Base-by-base conservation (phyloP, 2,797 vertebrate species). In the Cirrhinus mrigala region DNA sequence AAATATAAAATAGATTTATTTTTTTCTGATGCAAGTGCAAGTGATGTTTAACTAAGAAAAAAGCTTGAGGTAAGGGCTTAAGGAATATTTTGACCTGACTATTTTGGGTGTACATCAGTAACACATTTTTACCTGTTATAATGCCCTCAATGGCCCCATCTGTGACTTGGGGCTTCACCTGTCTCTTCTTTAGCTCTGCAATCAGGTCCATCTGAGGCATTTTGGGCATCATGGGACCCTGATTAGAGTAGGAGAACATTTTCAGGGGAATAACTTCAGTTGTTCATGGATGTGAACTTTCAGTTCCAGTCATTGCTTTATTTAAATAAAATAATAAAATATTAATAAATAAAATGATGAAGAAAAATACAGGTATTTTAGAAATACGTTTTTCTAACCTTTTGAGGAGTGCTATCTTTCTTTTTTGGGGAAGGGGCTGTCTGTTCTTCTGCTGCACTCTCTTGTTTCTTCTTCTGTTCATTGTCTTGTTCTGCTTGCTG, bases 91-190 rank as follows among this genome's bases (percentile, higher is more conserved):
- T 46, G 46, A 40, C 1, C 37, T 56, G 9, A 27, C 14, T 60
- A 56, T 24, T 78, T 78, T 27, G 71, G 16, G n/a, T 82, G 22
- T 4, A 9, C 4, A 18, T 74, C 2, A 10, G 16, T 29, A 33
- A n/a, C 5, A 27, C 8, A 3, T 66, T 40, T 90, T 90, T 90
- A 98, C 97, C 97, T 94, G 98, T 99, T 92, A 99, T 99, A 85
- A 99, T 99, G 85, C 97, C 98, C 87, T 99, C 98, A 6, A 99
- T 96, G 85, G 97, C 97, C 2, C 98, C 98, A 0, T 99, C 98
- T 66, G 98, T 98, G 24, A 99, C 97, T 80, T 97, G 97, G 0
- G 98, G 96, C 89, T 98, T 99, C 89, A 96, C 95, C 95, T 99
- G 97, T 93, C 97, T 96, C 92, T 95, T 99, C 94, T 99, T 99